These are phyloP conservation scores for Anabas testudineus DNA, from an alignment of 2,797 vertebrate species.

Conservation along the genomic window DNA sequence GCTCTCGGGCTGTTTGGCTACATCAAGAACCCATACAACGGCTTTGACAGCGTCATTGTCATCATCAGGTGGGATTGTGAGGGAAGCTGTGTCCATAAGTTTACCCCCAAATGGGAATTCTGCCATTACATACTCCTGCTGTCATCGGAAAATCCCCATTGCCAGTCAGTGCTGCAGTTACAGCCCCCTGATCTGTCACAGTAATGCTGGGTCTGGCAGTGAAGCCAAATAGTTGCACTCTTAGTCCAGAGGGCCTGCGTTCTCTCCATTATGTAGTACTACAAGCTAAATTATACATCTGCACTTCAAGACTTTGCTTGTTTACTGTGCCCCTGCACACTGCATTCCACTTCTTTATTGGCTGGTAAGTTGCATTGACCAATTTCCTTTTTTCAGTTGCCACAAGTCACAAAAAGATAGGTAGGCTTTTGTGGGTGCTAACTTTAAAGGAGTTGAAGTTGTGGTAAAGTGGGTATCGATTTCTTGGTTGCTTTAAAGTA, in stretches of 20 bases:
- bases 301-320: constrained; percentile 56
- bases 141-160: constrained; percentile 27
- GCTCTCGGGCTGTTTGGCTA: constrained; percentile 91
- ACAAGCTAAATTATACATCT: constrained; percentile 71
- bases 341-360: constrained; percentile 33
- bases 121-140: constrained; percentile 8
- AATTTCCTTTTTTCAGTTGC: constrained; percentile 32
- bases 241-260: constrained; percentile 50
- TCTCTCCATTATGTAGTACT: constrained; percentile 70
- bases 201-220: constrained; percentile 33
- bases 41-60: constrained; percentile 92
- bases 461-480: constrained; percentile 25
- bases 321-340: constrained; percentile 46
- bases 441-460: constrained; percentile 20
- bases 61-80: constrained; percentile 88
- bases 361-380: constrained; percentile 30
- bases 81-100: constrained; percentile 11
- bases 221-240: constrained; percentile 41
- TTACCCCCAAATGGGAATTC: constrained; percentile 31
- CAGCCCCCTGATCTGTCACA: constrained; percentile 18
- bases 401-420: constrained; percentile 23
- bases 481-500: constrained; percentile 17
- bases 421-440: constrained; percentile 8
- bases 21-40: constrained; percentile 93
- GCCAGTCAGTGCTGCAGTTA: constrained; percentile 21